Percentiles rank a stretch among this genome's conserved stretches.
Conservation (phyloP, 2,113 vertebrate species). For the Notothenia rossii region DNA sequence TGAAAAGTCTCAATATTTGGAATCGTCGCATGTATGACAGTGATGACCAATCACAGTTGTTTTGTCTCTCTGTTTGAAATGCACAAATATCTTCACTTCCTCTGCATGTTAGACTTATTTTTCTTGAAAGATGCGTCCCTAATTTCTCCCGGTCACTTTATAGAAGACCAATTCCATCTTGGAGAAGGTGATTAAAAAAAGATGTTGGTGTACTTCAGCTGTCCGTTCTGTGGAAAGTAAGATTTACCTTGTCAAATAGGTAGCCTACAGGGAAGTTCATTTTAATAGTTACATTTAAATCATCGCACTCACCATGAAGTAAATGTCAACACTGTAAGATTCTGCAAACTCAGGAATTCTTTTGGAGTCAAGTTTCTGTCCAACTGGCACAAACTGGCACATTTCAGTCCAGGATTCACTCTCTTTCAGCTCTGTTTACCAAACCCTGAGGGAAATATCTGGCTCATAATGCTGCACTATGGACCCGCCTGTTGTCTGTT, state of each 20-base stretch:
- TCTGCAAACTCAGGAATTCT: background rate
- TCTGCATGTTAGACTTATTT: conserved; percentile 34
- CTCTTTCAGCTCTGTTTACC: background rate
- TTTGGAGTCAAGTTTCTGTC: background rate
- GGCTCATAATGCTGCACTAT: background rate
- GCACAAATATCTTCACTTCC: conserved; percentile 19
- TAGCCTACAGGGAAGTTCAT: no score
- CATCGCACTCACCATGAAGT: background rate
- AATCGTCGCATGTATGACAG: conserved; percentile 34
- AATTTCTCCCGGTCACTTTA: background rate
- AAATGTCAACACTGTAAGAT: background rate
- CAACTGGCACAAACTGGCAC: background rate
- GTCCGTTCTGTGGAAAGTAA: background rate
- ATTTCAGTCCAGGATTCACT: background rate
- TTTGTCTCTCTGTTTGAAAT: conserved; percentile 16
- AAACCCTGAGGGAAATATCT: background rate
- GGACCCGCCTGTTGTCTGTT: background rate
- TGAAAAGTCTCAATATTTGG: conserved; percentile 55
- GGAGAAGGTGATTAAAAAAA: background rate
- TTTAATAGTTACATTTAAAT: background rate
- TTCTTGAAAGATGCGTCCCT: background rate
- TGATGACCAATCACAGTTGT: conserved; percentile 38
- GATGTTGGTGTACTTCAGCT: background rate
- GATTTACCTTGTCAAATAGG: background rate
- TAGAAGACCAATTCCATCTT: background rate